Percentiles rank a stretch among this genome's conserved stretches.
Evolutionary conservation across 2,888 invertebrate species (phyloP).

Genomic region (Melanostoma mellinum): DNA sequence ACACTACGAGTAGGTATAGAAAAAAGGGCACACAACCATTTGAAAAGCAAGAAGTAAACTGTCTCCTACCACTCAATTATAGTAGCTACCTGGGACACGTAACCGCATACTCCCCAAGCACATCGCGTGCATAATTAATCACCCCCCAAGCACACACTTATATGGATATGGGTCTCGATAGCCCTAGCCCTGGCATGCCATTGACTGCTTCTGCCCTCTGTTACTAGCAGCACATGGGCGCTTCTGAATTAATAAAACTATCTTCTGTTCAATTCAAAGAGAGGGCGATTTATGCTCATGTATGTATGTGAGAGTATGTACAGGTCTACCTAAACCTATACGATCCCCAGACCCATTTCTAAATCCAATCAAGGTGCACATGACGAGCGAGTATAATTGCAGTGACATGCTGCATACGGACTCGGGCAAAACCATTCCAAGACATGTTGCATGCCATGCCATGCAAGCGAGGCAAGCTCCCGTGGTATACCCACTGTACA

Average conservation of each 20-base stretch:
- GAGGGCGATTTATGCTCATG: conserved; percentile 5
- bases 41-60: conserved; percentile 22
- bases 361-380: conserved; percentile 70
- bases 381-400: conserved; percentile 72
- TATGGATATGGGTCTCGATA: conserved; percentile 30
- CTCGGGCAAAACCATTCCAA: conserved; percentile 42
- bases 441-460: conserved; percentile 59
- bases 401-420: conserved; percentile 60
- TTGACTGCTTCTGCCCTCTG: conserved; percentile 18
- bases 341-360: conserved; percentile 55
- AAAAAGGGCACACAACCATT: conserved; percentile 51
- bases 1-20: neutral
- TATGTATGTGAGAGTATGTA: too few species aligned
- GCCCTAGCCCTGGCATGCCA: conserved; percentile 18
- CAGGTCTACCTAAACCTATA: conserved; percentile 1
- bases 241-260: conserved; percentile 70
- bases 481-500: conserved; percentile 2
- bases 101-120: conserved; percentile 53
- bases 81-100: conserved; percentile 61
- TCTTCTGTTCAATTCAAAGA: conserved; percentile 19
- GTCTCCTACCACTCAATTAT: conserved; percentile 64
- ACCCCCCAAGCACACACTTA: conserved; percentile 41
- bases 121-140: conserved; percentile 73
- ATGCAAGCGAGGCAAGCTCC: conserved; percentile 18
- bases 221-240: conserved; percentile 59